Evolutionary conservation across 92 coral and sea anemone species (phyloP).

Genomic region (Zoanthus sansibaricus): DNA sequence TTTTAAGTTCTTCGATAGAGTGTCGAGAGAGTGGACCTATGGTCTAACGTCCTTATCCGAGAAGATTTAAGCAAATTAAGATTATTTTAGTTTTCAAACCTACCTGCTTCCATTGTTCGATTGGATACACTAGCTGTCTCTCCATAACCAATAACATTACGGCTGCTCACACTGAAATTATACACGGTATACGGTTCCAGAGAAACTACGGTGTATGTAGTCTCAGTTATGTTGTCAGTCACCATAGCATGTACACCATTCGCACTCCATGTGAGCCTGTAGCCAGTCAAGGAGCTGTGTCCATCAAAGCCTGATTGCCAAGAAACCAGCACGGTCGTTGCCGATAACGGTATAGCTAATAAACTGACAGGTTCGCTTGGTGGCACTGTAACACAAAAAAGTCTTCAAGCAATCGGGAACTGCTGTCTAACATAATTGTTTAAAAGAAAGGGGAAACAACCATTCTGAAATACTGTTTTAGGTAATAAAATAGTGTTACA

Average conservation of each 20-base stretch:
- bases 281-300: conserved; percentile 78
- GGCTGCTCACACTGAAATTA: conserved; percentile 68
- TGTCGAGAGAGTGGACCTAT: too few relatives aligned
- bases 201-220: conserved; percentile 50
- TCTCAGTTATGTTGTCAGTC: conserved; percentile 27
- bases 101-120: conserved; percentile 84
- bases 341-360: conserved; percentile 65
- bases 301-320: conserved; percentile 96
- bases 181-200: conserved; percentile 79
- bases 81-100: neutral
- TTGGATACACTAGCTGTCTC: conserved; percentile 53
- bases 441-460: neutral
- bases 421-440: neutral
- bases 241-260: conserved; percentile 28
- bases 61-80: neutral
- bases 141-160: conserved; percentile 81
- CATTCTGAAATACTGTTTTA: neutral
- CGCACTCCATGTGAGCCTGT: conserved; percentile 65
- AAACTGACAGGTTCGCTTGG: conserved; percentile 79
- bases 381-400: conserved; percentile 60
- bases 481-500: too few relatives aligned
- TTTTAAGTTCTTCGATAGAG: too few relatives aligned
- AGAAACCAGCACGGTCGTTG: conserved; percentile 77
- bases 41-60: neutral
- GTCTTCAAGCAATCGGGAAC: too few relatives aligned